Percentiles rank a stretch among this genome's conserved stretches.
Conservation (phyloP, 2,113 vertebrate species). For the Brevimyrus niger region DNA sequence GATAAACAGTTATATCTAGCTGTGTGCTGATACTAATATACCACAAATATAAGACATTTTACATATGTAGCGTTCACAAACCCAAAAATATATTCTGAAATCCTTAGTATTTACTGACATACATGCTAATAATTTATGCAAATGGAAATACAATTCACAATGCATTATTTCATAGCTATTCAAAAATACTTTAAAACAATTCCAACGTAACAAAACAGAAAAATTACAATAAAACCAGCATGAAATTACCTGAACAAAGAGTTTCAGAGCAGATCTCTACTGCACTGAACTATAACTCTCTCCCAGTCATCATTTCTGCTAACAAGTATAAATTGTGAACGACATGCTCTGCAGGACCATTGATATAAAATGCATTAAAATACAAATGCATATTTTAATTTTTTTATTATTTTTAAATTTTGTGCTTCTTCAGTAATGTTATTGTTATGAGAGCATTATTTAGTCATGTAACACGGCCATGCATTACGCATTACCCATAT, state of each 20-base stretch:
- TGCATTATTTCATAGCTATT: background rate
- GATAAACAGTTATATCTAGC: background rate
- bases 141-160: conserved; percentile 5
- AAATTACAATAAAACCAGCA: background rate
- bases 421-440: background rate
- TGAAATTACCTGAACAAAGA: background rate
- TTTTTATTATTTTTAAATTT: background rate
- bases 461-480: background rate
- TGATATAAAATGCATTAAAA: background rate
- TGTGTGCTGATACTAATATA: background rate
- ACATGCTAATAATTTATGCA: background rate
- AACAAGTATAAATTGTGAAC: background rate
- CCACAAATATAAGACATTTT: background rate
- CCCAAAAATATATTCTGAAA: background rate
- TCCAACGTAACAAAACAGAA: background rate
- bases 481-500: background rate
- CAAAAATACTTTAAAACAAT: background rate
- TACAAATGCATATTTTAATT: background rate
- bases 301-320: background rate
- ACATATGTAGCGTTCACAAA: background rate
- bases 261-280: background rate
- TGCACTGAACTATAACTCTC: background rate
- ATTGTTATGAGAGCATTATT: background rate
- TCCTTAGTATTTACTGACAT: background rate
- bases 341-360: background rate